phyloP scores from a whole-genome alignment of 2,113 vertebrate species.

The Crotalus viridis region DNA sequence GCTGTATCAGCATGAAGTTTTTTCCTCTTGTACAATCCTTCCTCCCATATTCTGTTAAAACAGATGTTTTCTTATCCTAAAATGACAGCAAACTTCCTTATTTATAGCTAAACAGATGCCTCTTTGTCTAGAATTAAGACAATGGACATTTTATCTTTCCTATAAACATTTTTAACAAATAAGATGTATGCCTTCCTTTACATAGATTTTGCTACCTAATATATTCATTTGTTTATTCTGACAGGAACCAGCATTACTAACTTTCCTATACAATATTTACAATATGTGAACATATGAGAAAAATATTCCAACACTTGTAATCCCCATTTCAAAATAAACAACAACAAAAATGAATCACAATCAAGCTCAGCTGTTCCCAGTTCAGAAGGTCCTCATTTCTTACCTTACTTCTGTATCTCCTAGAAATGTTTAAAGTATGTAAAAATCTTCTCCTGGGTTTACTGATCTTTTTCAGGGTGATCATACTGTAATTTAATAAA shows the following conservation, averaged over 20 bases:
- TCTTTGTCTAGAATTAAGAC: not conserved
- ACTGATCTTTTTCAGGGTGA: slow-evolving; percentile 14
- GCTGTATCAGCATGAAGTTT: not conserved
- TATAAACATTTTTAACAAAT: not conserved
- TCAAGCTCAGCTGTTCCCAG: not conserved
- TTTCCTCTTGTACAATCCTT: not conserved
- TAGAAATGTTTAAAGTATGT: slow-evolving; percentile 11
- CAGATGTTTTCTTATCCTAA: not conserved
- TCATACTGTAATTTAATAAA: slow-evolving; percentile 31
- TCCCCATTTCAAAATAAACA: not conserved
- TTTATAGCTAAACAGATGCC: not conserved
- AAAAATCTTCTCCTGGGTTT: not conserved
- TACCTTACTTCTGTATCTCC: not conserved
- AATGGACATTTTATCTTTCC: not conserved
- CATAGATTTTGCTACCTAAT: not conserved
- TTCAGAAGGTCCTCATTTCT: not conserved
- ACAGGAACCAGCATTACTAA: not conserved
- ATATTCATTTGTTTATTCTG: not conserved
- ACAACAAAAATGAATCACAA: not conserved
- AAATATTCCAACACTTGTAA: not conserved
- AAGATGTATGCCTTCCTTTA: not conserved
- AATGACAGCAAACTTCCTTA: not conserved
- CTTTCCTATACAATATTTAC: not conserved
- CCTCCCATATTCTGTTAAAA: not conserved
- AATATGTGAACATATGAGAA: not conserved